These are phyloP conservation scores for Malthinus flaveolus DNA, from an alignment of 2,888 invertebrate species.

Conservation along the genomic window DNA sequence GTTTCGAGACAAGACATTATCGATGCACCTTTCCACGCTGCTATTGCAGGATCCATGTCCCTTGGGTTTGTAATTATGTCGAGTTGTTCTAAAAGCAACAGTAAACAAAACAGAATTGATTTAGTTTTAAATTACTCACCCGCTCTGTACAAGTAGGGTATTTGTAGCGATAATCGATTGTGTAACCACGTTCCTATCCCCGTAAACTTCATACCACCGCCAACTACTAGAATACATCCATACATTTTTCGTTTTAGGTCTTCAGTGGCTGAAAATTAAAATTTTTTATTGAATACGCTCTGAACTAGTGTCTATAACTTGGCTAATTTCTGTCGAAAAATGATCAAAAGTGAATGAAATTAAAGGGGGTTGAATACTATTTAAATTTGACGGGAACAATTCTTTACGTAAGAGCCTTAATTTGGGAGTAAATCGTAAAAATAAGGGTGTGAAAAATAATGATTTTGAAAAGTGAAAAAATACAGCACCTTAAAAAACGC, in stretches of 20 bases:
- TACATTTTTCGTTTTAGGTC: conserved; percentile 94
- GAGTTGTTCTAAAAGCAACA: conserved; percentile 64
- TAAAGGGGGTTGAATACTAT: too few species aligned
- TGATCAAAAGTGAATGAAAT: too few species aligned
- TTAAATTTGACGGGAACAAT: too few species aligned
- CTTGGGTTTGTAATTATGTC: conserved; percentile 90
- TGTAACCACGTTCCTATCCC: conserved; percentile 87
- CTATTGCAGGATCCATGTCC: conserved; percentile 89
- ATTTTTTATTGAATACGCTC: neutral
- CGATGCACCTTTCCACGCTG: conserved; percentile 93
- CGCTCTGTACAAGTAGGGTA: conserved; percentile 76
- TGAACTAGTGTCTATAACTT: neutral
- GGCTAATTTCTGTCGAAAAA: neutral
- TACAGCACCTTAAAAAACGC: too few species aligned
- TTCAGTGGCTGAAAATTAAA: conserved; percentile 64
- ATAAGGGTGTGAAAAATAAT: too few species aligned
- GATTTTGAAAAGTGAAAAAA: too few species aligned
- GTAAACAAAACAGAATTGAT: neutral
- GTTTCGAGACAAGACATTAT: conserved; percentile 92
- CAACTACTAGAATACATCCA: conserved; percentile 87
- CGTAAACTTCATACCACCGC: conserved; percentile 87
- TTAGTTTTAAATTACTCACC: conserved; percentile 45
- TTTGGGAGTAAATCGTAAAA: too few species aligned
- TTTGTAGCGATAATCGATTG: conserved; percentile 81
- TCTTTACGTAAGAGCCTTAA: too few species aligned